Evolutionary conservation across 2,888 invertebrate species (phyloP).

Genomic region (Calameuta idolon): DNA sequence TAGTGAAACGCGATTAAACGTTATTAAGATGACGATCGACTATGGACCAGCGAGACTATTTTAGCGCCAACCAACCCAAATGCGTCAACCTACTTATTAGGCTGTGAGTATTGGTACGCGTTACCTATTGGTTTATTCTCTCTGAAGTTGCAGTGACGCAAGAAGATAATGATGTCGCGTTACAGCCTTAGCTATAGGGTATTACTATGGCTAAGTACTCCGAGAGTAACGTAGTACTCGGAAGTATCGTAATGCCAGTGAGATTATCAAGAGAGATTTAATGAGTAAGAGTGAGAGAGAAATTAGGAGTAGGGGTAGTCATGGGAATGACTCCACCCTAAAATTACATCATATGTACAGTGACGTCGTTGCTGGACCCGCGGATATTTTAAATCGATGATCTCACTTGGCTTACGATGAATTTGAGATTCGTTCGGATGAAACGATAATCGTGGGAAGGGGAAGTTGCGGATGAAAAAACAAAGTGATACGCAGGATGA

Average conservation of each 20-base stretch:
- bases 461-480: background rate
- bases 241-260: background rate
- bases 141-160: background rate
- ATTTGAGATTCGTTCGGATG: background rate
- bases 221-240: background rate
- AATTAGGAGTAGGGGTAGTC: background rate
- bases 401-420: background rate
- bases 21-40: background rate
- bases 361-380: background rate
- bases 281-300: background rate
- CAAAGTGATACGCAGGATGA: background rate
- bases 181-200: background rate
- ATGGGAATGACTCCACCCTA: background rate
- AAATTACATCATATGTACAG: background rate
- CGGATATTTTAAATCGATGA: background rate
- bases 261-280: background rate
- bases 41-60: background rate
- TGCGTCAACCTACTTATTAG: background rate
- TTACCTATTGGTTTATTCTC: background rate
- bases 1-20: conserved; percentile 1
- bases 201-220: background rate
- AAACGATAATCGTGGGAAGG: background rate
- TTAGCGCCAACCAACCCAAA: background rate
- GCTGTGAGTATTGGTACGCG: background rate
- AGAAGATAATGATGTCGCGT: background rate